Percentiles rank a stretch among this genome's conserved stretches.
Evolutionary conservation across 2,113 vertebrate species (phyloP).

Genomic region (Mobula hypostoma): DNA sequence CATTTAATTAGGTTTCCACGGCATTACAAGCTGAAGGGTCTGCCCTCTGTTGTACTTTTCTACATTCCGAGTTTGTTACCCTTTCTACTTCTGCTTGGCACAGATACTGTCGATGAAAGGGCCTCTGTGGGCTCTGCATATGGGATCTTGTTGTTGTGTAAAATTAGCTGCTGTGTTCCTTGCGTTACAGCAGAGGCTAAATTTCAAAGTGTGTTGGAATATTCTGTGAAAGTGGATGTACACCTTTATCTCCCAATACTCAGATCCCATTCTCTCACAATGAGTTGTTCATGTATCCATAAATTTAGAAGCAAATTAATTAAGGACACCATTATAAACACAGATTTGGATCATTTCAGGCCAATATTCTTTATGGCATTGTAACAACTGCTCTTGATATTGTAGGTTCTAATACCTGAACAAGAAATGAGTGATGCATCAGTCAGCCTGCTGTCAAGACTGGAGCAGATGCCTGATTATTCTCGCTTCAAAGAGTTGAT

Average conservation of each 20-base stretch:
- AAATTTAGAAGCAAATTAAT: not conserved
- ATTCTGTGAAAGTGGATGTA: not conserved
- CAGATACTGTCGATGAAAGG: too few species aligned
- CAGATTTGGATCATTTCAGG: not conserved
- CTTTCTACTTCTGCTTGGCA: too few species aligned
- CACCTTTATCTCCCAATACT: not conserved
- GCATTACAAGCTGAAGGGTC: too few species aligned
- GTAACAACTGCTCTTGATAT: not conserved
- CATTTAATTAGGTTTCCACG: too few species aligned
- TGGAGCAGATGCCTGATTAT: conserved; percentile 70
- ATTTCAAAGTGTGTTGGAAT: not conserved
- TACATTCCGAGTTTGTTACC: too few species aligned
- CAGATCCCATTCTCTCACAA: not conserved
- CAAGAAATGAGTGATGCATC: conserved; percentile 56
- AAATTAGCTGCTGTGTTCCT: too few species aligned
- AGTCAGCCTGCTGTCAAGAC: conserved; percentile 60
- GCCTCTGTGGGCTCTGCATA: too few species aligned
- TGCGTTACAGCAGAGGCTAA: too few species aligned
- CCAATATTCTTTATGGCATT: conserved; percentile 30
- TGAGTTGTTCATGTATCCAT: not conserved
- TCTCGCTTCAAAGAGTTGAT: conserved; percentile 74
- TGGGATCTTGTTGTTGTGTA: too few species aligned
- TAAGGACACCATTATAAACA: not conserved
- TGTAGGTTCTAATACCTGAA: conserved; percentile 71
- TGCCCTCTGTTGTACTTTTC: too few species aligned